These are phyloP conservation scores for Myocastor coypus DNA, from an alignment of 2,113 vertebrate species.

Conservation along the genomic window DNA sequence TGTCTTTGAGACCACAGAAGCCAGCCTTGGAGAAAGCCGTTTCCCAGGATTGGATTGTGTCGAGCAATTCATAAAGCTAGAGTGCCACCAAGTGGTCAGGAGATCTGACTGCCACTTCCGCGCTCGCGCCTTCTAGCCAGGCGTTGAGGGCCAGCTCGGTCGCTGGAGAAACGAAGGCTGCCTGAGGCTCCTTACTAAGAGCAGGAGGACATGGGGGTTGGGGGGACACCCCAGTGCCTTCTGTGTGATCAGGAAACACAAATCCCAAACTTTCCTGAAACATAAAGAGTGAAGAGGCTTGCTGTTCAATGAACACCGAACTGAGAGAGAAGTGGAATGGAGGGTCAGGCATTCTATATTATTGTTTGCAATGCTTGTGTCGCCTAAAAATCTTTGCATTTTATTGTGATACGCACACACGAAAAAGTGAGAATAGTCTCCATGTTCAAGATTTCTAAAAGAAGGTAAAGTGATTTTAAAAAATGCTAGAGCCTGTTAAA, in stretches of 20 bases:
- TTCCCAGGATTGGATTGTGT: not conserved
- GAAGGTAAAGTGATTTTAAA: not conserved
- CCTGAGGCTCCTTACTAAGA: not conserved
- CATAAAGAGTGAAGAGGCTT: not conserved
- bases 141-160: not conserved
- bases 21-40: slow-evolving; percentile 54
- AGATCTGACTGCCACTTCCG: slow-evolving; percentile 45
- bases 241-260: not conserved
- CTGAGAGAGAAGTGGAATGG: not conserved
- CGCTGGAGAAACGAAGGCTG: not conserved
- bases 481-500: not conserved
- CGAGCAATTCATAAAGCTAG: slow-evolving; percentile 82
- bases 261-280: not conserved
- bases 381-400: not conserved
- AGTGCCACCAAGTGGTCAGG: slow-evolving; percentile 88
- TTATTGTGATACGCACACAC: not conserved
- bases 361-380: not conserved
- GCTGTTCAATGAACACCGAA: not conserved
- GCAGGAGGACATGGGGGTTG: not conserved
- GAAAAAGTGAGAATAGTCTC: not conserved
- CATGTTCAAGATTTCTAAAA: not conserved
- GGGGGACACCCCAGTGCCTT: not conserved
- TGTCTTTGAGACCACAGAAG: slow-evolving; percentile 75
- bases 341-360: no score
- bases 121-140: not conserved